Base-by-base conservation (phyloP, 2,113 vertebrate species). In the Strigops habroptila region DNA sequence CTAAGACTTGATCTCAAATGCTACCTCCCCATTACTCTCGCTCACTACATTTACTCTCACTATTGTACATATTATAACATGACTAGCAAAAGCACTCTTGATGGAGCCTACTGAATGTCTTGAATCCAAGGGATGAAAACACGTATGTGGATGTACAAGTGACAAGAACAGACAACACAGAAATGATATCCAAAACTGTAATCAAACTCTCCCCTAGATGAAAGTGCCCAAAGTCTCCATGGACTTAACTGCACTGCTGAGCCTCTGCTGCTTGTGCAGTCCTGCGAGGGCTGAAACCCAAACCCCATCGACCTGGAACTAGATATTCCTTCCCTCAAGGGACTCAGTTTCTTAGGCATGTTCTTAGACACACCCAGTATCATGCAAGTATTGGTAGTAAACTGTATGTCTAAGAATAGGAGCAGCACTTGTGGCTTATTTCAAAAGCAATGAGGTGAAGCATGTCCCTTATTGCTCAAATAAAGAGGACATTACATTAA, bases 1-100 rank as follows among this genome's bases (percentile, higher is more conserved):
- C 30, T 53, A 0, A 0, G 55, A 39, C n/a, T 53, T 3, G 6
- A 78, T 33, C 51, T 52, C 74, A 59, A 74, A 59, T 1, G 1
- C 41, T 70, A 10, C 41, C 48, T 18, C 30, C 37, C 22, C 43
- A 18, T 41, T 53, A 53, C 9, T 74, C 13, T 44, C 43, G 49
- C 44, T 37, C 2, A 1, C 22, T 49, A 2, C 7, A 19, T 41
- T 80, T 90, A 55, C 35, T 65, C 31, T 75, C 69, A 24, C 67
- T 46, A 17, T 5, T 78, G 24, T 14, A n/a, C 5, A 14, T 13
- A 18, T 6, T 25, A 7, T 10, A 51, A 60, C 24, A 10, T 4
- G 28, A 44, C 30, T 6, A 53, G 39, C 22, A 89, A 51, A 70
- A 84, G 37, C 62, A 59, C n/a, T 30, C 11, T 4, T 55, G 43